These are phyloP conservation scores for Fragum sueziense DNA, from an alignment of 2,888 invertebrate genomes.

Conservation along the genomic window DNA sequence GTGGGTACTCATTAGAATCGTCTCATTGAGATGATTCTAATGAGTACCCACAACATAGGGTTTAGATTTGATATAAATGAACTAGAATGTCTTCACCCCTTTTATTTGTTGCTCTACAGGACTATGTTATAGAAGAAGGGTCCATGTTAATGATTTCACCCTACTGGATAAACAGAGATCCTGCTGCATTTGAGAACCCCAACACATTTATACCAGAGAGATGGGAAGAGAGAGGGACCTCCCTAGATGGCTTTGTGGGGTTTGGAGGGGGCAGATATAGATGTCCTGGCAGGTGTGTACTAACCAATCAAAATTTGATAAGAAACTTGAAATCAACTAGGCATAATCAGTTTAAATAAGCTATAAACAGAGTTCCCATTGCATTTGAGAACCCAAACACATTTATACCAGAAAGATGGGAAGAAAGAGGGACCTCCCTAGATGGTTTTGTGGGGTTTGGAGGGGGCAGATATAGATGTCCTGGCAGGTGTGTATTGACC, in stretches of 20 bases:
- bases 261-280: conserved; percentile 79
- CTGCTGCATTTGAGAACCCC: conserved; percentile 72
- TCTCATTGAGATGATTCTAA: no score
- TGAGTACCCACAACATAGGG: no score
- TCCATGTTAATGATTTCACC: conserved; percentile 77
- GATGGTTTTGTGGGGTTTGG: conserved; percentile 79
- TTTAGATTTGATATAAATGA: no score
- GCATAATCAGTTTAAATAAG: no score
- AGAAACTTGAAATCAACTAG: no score
- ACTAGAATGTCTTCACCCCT: no score
- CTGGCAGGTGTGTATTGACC: conserved; percentile 79
- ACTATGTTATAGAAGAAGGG: conserved; percentile 70
- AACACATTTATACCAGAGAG: conserved; percentile 74
- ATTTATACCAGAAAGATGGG: conserved; percentile 73
- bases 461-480: conserved; percentile 78
- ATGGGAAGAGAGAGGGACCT: conserved; percentile 68
- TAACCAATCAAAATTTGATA: no score
- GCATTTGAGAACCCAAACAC: conserved; percentile 73
- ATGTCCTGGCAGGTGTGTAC: conserved; percentile 80
- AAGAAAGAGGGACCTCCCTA: conserved; percentile 71
- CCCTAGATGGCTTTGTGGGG: conserved; percentile 76
- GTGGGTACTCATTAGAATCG: no score
- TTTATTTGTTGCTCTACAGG: conserved; percentile 58
- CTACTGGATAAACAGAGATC: conserved; percentile 77
- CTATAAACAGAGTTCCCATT: conserved; percentile 73